Percentiles rank a stretch among this genome's conserved stretches.
phyloP scores from a whole-genome alignment of 2,113 vertebrate genomes.

The Holacanthus passer region DNA sequence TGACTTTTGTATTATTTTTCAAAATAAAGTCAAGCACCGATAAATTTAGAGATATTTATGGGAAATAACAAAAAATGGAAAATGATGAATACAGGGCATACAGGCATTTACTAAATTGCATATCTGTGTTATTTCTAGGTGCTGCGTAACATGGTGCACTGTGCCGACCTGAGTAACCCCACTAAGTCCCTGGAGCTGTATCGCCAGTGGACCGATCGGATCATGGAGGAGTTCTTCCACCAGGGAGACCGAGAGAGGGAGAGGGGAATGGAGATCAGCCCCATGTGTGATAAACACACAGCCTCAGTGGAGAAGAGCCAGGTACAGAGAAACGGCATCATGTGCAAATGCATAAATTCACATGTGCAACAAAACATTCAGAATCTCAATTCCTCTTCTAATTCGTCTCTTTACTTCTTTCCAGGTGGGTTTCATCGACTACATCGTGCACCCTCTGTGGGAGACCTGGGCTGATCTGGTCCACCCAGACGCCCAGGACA shows the following conservation, averaged over 20 bases:
- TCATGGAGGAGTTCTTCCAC: slow-evolving; percentile 99
- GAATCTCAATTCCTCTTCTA: not conserved
- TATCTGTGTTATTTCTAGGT: slow-evolving; percentile 83
- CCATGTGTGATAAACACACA: slow-evolving; percentile 98
- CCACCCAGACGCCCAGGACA: slow-evolving; percentile 98
- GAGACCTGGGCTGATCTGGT: slow-evolving; percentile 99
- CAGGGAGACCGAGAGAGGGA: slow-evolving; percentile 97
- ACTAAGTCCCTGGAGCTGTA: slow-evolving; percentile 98
- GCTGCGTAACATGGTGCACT: slow-evolving; percentile 98
- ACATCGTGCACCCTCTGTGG: slow-evolving; percentile 98
- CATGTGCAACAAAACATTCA: not conserved
- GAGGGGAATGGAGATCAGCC: slow-evolving; percentile 98
- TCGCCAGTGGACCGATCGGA: slow-evolving; percentile 97
- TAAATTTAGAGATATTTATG: not conserved
- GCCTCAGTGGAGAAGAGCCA: slow-evolving; percentile 98
- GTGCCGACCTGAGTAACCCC: slow-evolving; percentile 97
- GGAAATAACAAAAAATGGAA: not conserved
- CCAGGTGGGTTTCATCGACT: slow-evolving; percentile 98
- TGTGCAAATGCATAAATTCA: not conserved
- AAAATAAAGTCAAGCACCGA: too few species aligned
- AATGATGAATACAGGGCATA: not conserved
- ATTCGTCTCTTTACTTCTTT: slow-evolving; percentile 6
- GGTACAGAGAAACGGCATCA: slow-evolving; percentile 78
- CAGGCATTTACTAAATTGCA: not conserved
- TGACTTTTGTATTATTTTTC: not conserved